These are phyloP conservation scores for Vanacampus margaritifer DNA, from an alignment of 2,113 vertebrate genomes.

Conservation along the genomic window DNA sequence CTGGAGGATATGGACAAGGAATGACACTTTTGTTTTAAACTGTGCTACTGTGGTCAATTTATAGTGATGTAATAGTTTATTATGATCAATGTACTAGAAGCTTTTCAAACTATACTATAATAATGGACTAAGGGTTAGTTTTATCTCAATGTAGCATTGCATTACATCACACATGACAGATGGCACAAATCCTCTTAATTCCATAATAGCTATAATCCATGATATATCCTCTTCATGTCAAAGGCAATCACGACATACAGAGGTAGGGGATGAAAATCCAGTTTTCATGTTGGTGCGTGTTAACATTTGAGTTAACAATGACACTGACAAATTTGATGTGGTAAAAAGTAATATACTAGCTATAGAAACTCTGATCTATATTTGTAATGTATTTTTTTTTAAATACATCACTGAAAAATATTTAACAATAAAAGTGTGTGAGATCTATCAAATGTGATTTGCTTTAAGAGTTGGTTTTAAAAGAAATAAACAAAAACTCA, in stretches of 20 bases:
- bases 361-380: no score
- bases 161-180: slow-evolving; percentile 3
- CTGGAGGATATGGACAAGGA: no score
- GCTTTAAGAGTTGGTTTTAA: no score
- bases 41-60: not conserved
- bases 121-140: not conserved
- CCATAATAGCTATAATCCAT: not conserved
- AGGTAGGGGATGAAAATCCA: not conserved
- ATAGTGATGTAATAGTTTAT: not conserved
- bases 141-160: not conserved
- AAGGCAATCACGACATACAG: not conserved
- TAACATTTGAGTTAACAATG: no score
- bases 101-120: not conserved
- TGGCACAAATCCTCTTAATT: slow-evolving; percentile 5
- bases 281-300: not conserved
- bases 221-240: not conserved
- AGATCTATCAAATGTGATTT: no score
- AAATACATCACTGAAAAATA: no score
- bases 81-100: not conserved
- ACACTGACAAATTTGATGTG: no score
- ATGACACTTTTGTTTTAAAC: no score
- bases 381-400: no score
- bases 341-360: no score
- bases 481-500: no score
- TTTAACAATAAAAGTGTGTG: no score